Conservation (phyloP, 1,140 invertebrate species). For the Drosophila tsacasi region DNA sequence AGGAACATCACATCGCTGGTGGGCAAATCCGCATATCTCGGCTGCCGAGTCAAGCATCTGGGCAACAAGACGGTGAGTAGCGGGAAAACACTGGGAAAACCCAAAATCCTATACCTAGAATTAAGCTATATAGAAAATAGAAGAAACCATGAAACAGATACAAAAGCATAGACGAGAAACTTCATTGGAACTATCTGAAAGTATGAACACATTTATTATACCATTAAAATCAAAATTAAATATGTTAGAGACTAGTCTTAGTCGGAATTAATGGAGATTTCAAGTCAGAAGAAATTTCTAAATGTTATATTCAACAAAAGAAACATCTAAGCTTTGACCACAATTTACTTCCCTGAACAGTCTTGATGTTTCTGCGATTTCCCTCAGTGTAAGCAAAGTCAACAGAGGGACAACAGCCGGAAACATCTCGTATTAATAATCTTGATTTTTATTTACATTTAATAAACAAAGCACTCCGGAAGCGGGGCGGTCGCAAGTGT, state of each 20-base stretch:
- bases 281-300: not conserved
- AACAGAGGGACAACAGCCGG: constrained; percentile 33
- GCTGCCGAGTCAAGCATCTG: constrained; percentile 94
- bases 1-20: constrained; percentile 94
- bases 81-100: constrained; percentile 17
- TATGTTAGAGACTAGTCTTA: no score
- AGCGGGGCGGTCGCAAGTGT: constrained; percentile 59
- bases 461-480: constrained; percentile 68
- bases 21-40: constrained; percentile 93
- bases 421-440: constrained; percentile 75
- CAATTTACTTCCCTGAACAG: not conserved
- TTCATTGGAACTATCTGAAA: not conserved
- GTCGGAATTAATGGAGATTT: not conserved
- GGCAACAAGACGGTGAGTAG: constrained; percentile 92
- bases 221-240: not conserved
- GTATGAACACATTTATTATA: no score
- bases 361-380: not conserved
- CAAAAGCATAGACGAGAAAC: not conserved
- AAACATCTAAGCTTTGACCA: no score
- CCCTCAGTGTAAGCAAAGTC: not conserved
- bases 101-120: no score
- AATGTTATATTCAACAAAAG: no score
- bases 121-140: no score
- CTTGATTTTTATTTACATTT: constrained; percentile 83
- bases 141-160: not conserved